Percentiles rank a stretch among this genome's conserved stretches.
Evolutionary conservation across 2,113 vertebrate genomes (phyloP).

Genomic region (Aspidoscelis tigris): DNA sequence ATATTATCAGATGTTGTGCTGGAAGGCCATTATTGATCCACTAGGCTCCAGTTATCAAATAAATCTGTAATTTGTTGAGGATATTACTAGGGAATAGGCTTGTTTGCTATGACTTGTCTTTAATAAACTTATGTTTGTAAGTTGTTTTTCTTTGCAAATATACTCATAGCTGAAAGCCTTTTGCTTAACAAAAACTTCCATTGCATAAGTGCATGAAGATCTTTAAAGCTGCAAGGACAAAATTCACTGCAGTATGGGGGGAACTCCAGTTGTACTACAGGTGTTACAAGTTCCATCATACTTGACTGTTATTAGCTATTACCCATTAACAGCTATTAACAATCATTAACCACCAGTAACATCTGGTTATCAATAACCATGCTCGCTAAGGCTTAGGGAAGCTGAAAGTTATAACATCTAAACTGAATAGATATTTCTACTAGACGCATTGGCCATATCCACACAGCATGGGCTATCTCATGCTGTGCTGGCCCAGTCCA

Average conservation of each 20-base stretch:
- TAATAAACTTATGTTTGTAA: conserved; percentile 41
- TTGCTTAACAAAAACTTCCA: conserved; percentile 4
- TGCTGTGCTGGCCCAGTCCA: too few species aligned
- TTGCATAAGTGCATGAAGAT: neutral
- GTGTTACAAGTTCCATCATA: neutral
- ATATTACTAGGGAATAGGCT: conserved; percentile 26
- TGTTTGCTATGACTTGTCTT: conserved; percentile 13
- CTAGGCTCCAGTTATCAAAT: conserved; percentile 36
- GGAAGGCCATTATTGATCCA: conserved; percentile 41
- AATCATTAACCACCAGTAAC: too few species aligned
- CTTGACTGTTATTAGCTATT: neutral
- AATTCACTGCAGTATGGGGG: too few species aligned
- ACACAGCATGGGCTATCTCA: too few species aligned
- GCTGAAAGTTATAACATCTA: neutral
- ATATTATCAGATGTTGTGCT: conserved; percentile 47
- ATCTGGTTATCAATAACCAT: neutral
- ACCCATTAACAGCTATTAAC: too few species aligned
- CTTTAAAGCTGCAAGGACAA: neutral
- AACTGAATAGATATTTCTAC: neutral
- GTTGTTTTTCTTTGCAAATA: conserved; percentile 11
- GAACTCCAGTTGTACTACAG: neutral
- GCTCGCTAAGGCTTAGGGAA: neutral
- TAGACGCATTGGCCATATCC: neutral
- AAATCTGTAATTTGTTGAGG: conserved; percentile 41
- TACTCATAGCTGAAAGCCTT: conserved; percentile 20